Evolutionary conservation across 1,140 invertebrate genomes (phyloP).

Genomic region (Anoplophora glabripennis): DNA sequence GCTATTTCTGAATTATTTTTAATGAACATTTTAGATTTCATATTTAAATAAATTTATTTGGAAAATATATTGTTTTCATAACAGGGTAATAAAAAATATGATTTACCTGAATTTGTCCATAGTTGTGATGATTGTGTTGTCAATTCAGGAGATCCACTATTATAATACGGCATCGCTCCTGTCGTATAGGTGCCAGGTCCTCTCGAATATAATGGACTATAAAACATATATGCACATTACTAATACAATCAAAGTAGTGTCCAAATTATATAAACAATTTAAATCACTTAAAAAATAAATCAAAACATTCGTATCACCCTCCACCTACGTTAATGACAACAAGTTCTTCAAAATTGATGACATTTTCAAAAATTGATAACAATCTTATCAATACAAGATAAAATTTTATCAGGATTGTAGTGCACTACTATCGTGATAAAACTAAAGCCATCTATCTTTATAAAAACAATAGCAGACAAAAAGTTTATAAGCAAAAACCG

Average conservation of each 20-base stretch:
- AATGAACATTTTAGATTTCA: no score
- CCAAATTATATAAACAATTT: constrained; percentile 15
- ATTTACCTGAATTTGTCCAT: constrained; percentile 45
- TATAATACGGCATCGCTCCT: constrained; percentile 42
- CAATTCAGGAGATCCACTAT: constrained; percentile 36
- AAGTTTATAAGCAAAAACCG: constrained; percentile 1
- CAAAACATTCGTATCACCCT: constrained; percentile 11
- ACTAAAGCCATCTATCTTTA: background rate
- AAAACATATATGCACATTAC: constrained; percentile 16
- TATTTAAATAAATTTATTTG: no score
- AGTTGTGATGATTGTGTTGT: constrained; percentile 31
- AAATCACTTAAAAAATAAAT: constrained; percentile 13
- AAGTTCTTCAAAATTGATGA: constrained; percentile 33
- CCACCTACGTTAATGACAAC: constrained; percentile 24
- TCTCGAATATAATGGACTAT: constrained; percentile 42
- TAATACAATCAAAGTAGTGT: background rate
- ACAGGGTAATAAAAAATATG: background rate
- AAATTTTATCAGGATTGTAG: no score
- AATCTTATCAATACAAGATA: constrained; percentile 5
- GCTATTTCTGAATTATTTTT: no score
- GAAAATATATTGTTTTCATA: no score
- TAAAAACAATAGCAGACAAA: constrained; percentile 9
- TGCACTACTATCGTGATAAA: background rate
- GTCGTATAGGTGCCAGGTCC: constrained; percentile 29
- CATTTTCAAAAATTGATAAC: constrained; percentile 17